Percentiles rank a stretch among this genome's conserved stretches.
These are phyloP conservation scores for Hirtodrosophila trivittata DNA, from an alignment of 2,888 invertebrate genomes.

Conservation along the genomic window DNA sequence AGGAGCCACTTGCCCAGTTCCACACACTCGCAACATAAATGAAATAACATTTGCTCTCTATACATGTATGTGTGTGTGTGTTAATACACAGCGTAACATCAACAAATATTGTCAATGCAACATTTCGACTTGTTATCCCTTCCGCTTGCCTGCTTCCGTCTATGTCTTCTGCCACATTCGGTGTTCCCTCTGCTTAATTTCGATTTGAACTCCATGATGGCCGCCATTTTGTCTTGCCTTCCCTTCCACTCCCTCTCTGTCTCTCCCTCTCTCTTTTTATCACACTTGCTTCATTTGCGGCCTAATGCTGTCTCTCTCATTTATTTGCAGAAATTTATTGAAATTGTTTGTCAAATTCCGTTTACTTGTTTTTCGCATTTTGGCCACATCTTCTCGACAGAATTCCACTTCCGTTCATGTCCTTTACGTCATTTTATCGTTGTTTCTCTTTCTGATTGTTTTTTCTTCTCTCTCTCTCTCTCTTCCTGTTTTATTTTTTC, in stretches of 20 bases:
- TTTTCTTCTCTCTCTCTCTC: background rate
- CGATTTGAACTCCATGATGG: conserved; percentile 70
- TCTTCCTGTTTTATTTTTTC: conserved; percentile 2
- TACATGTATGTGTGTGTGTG: conserved; percentile 22
- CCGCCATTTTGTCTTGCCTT: conserved; percentile 66
- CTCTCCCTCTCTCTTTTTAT: conserved; percentile 16
- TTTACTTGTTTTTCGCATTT: conserved; percentile 75
- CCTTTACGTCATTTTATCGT: conserved; percentile 53
- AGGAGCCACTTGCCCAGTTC: conserved; percentile 32
- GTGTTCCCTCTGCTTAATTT: conserved; percentile 65
- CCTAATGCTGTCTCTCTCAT: conserved; percentile 47
- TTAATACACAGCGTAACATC: conserved; percentile 57
- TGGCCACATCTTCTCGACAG: conserved; percentile 59
- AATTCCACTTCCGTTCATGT: conserved; percentile 68
- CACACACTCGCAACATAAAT: conserved; percentile 14
- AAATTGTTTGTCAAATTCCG: conserved; percentile 80
- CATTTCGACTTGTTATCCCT: conserved; percentile 76
- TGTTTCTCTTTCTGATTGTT: conserved; percentile 16
- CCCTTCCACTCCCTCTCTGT: conserved; percentile 3
- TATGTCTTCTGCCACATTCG: conserved; percentile 27
- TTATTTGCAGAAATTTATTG: conserved; percentile 79
- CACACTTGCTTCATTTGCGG: conserved; percentile 15
- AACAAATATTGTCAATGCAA: conserved; percentile 77
- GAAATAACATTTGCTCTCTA: conserved; percentile 54
- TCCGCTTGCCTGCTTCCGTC: conserved; percentile 67